Conservation (phyloP, 2,797 vertebrate genomes). For the Varecia variegata region DNA sequence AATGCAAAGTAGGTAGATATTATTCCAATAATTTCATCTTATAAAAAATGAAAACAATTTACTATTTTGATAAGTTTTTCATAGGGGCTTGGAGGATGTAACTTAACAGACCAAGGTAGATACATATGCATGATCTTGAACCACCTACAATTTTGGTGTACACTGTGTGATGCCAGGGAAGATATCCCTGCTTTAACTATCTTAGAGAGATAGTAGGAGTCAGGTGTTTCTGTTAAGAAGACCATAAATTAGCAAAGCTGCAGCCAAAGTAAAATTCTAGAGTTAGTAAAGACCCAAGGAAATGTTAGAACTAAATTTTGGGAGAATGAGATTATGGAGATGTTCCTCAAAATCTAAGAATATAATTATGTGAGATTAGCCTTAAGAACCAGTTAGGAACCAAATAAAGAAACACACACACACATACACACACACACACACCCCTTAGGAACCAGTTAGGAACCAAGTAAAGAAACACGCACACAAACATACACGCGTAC, state of each 20-base stretch:
- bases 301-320: background rate
- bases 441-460: background rate
- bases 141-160: background rate
- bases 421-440: background rate
- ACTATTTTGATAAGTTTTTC: background rate
- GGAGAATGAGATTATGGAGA: background rate
- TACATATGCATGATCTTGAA: background rate
- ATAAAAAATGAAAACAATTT: background rate
- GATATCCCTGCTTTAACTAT: background rate
- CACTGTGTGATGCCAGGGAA: background rate
- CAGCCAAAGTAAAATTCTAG: background rate
- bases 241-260: background rate
- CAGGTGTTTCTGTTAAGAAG: background rate
- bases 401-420: background rate
- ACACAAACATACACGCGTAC: fast-evolving
- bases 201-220: background rate
- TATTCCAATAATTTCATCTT: background rate
- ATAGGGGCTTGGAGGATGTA: background rate
- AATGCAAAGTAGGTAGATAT: background rate
- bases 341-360: background rate
- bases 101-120: background rate
- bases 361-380: background rate
- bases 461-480: background rate
- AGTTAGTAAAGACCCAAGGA: background rate
- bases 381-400: background rate